Base-by-base conservation (phyloP, 1,140 invertebrate species). In the Lysiphlebus fabarum region DNA sequence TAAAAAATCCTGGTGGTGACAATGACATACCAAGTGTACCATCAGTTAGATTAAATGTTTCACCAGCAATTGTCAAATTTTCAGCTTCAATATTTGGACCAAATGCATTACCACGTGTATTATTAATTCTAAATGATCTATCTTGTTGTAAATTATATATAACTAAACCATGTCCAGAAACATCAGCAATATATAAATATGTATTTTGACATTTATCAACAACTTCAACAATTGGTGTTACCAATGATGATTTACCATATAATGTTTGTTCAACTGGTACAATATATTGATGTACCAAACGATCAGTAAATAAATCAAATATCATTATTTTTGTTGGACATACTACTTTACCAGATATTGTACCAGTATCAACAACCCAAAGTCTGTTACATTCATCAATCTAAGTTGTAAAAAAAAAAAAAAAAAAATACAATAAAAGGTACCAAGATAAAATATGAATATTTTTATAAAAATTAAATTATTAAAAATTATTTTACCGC, bases 351-450 rank as follows among this genome's bases (percentile, higher is more conserved):
- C 70, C 68, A 3, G 72, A 70, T 6, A 77, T 76, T 53, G 80
- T 78, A 8, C 84, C 84, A 0, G 77, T 65, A 61, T 85, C 84
- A 69, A 84, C 78, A 11, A 84, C 76, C 84, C 84, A 85, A 37
- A 85, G 69, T 40, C 83, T 80, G 65, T 83, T 75, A 69, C 83
- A 85, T 61, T 81, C 78, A 65, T 85, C 84, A 47, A 84, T 83
- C 85, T 14, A 45, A 45, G 44, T 14, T 45, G 38, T 6, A 9
- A 40, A 40, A 6, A 40, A 6, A 6, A 6, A 9, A 9, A 40
- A 6, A 6, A 40, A 9, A 9, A 40, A 40, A 9, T 40, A 6
- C 38, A 6, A 9, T 6, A 40, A 40, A 9, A 9, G 38, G 38
- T 6, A 6, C 38, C 38, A 9, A 40, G 38, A 40, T 6, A 9